These are phyloP conservation scores for Adineta ricciae DNA, from an alignment of 2,888 invertebrate genomes.

Conservation along the genomic window DNA sequence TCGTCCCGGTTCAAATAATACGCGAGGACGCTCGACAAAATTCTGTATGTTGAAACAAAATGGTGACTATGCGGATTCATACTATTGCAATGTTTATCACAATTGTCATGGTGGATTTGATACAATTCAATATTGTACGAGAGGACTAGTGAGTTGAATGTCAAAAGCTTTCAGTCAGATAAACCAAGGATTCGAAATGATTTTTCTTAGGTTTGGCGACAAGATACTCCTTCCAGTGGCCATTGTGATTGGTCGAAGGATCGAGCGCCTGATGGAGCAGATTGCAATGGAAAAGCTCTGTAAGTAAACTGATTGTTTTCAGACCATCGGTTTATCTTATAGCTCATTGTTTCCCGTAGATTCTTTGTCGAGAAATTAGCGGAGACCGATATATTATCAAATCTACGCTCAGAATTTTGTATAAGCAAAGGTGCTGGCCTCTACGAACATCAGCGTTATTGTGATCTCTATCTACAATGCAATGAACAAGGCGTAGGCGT, in stretches of 20 bases:
- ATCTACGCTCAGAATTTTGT: constrained; percentile 34
- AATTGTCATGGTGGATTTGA: constrained; percentile 34
- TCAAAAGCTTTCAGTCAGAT: too few relatives aligned
- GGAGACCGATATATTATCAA: constrained; percentile 32
- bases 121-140: constrained; percentile 34
- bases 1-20: constrained; percentile 28
- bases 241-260: constrained; percentile 31
- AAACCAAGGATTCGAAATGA: background rate
- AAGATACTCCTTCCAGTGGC: constrained; percentile 26
- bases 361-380: constrained; percentile 32
- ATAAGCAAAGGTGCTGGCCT: constrained; percentile 27
- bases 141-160: constrained; percentile 22
- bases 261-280: constrained; percentile 23
- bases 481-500: constrained; percentile 33
- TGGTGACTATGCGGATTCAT: constrained; percentile 33
- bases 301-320: background rate
- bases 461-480: constrained; percentile 33
- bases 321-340: background rate
- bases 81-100: constrained; percentile 35
- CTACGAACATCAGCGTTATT: constrained; percentile 30
- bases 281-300: constrained; percentile 28
- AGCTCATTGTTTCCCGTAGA: background rate
- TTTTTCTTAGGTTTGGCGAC: constrained; percentile 25
- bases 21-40: constrained; percentile 32
- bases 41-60: constrained; percentile 34